Base-by-base conservation (phyloP, 1,140 invertebrate genomes). In the Megalopta genalis region DNA sequence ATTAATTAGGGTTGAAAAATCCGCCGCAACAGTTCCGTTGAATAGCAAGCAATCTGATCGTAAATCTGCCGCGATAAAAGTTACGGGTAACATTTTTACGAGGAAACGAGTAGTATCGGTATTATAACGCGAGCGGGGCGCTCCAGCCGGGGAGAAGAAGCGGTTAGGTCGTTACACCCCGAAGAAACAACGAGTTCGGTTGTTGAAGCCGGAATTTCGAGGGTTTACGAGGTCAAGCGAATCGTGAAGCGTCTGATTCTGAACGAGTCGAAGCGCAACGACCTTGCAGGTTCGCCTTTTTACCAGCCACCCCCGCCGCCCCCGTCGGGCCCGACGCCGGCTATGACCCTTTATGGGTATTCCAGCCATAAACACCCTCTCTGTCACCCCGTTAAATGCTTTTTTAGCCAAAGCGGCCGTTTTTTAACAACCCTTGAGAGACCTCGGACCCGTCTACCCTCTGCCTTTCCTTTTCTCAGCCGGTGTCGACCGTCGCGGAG, bases 401-500 rank as follows among this genome's bases (percentile, higher is more conserved):
- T 90, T 90, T 85, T 89, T 87, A 84, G 81, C 83, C 73, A 74
- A 86, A 82, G 70, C 75, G 80, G 62, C 69, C 81, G 80, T 76
- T 86, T 89, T n/a, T 90, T 90, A 90, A 91, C 89, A 92, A 92
- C 90, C 90, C 91, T 92, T 91, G 86, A 90, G 78, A 82, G 80
- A 82, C 75, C 49, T 49, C 67, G 59, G 42, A 46, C 8, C 83
- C 65, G n/a, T 78, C 65, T 65, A 77, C 78, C 71, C 65, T 70
- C 39, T n/a, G 25, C 32, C 59, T 21, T 23, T 49, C 32, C 8
- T 32, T 42, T 16, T 73, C 59, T 75, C 71, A 69, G 68, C 32
- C 59, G 52, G 39, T 32, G 42, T 16, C 57, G 64, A 59, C 66
- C 67, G 70, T 69, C 80, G 82, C 78, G 83, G 66, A 46, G 42